Conservation (phyloP, 2,888 invertebrate species). For the Acrobasis consociella region DNA sequence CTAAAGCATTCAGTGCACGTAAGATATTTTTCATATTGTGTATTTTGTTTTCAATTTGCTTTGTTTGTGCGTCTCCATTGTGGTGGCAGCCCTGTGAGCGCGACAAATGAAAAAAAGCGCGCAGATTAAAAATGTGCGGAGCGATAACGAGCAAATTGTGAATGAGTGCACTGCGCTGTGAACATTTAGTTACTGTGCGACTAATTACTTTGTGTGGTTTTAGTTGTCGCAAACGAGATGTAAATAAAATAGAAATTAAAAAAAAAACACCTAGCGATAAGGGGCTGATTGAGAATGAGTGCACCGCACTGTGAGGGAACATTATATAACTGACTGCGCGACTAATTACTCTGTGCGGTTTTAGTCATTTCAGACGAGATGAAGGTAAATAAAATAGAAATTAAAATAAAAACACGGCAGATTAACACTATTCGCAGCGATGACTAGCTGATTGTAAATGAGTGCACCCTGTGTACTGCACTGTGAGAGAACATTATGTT, state of each 20-base stretch:
- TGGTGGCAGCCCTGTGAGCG: slow-evolving; percentile 31
- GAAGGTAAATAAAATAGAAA: background rate
- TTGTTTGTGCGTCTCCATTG: slow-evolving; percentile 29
- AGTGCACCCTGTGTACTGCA: slow-evolving; percentile 21
- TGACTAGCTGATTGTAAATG: slow-evolving; percentile 33
- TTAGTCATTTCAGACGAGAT: background rate
- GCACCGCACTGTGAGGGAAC: slow-evolving; percentile 17
- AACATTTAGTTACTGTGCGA: slow-evolving; percentile 18
- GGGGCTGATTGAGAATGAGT: slow-evolving; percentile 31
- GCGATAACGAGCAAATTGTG: slow-evolving; percentile 33
- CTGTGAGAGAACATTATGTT: slow-evolving; percentile 13
- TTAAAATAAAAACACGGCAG: too few species aligned
- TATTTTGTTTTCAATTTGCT: slow-evolving; percentile 27
- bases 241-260: slow-evolving; percentile 14
- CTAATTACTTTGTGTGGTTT: slow-evolving; percentile 1
- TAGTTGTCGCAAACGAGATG: background rate
- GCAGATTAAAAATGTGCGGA: slow-evolving; percentile 34
- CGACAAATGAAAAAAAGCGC: slow-evolving; percentile 30
- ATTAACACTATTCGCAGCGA: too few species aligned
- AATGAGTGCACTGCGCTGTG: slow-evolving; percentile 24
- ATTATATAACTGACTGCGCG: slow-evolving; percentile 15
- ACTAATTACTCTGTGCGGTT: background rate
- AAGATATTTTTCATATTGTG: slow-evolving; percentile 15
- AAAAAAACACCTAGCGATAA: slow-evolving; percentile 30
- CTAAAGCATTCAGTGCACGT: slow-evolving; percentile 6